These are phyloP conservation scores for Platanista minor DNA, from an alignment of 2,113 vertebrate species.

Conservation along the genomic window DNA sequence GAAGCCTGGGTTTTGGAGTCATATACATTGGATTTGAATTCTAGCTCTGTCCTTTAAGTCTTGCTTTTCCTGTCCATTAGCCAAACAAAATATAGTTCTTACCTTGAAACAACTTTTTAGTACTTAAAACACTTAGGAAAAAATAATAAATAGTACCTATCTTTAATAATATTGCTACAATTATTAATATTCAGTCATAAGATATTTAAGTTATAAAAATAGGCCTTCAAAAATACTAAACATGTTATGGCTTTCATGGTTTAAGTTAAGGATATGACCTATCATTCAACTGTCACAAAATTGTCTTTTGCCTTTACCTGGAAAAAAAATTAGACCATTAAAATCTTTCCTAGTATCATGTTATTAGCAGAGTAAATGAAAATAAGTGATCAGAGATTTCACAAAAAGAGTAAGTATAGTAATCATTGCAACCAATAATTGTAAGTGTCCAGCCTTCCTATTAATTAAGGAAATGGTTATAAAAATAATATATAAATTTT, in stretches of 20 bases:
- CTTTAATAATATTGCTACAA: neutral
- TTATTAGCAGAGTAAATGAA: neutral
- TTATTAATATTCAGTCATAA: neutral
- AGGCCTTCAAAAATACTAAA: neutral
- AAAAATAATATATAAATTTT: neutral
- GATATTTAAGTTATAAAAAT: neutral
- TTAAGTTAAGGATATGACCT: neutral
- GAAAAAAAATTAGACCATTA: neutral
- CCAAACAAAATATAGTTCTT: neutral
- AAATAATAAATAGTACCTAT: neutral
- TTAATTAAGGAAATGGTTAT: neutral
- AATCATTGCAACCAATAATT: neutral
- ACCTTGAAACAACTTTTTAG: neutral
- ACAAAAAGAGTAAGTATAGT: neutral
- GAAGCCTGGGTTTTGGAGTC: neutral
- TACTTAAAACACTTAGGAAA: neutral
- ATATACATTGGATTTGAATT: neutral
- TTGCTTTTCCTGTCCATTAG: neutral
- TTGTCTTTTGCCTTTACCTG: neutral
- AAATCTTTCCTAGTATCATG: neutral
- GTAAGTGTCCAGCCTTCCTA: neutral
- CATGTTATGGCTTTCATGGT: neutral
- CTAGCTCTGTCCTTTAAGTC: neutral
- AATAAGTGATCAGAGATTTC: neutral
- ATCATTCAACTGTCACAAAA: neutral